Base-by-base conservation (phyloP, 2,113 vertebrate genomes). In the Psettodes erumei region DNA sequence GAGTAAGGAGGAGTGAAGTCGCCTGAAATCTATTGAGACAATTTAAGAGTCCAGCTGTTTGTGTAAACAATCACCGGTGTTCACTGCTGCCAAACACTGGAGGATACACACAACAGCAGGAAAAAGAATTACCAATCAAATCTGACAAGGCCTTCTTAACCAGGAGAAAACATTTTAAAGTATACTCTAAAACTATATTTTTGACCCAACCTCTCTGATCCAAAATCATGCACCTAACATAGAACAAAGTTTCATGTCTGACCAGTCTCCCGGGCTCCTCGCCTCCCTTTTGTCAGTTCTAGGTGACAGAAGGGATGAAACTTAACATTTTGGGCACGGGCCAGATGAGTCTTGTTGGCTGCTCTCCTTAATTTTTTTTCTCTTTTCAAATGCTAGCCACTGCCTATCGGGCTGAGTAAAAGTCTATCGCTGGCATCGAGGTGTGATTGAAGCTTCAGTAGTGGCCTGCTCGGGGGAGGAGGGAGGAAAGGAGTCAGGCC, bases 31-130 rank as follows among this genome's bases (percentile, higher is more conserved):
- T 67, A 35, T 37, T 47, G 32, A 50, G 55, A 47, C 63, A 4
- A 76, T 48, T 76, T 47, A 62, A 61, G 47, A 47, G 53, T 73
- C 43, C 38, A 64, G 69, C 58, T 73, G 55, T 16, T 45, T 75
- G 33, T 67, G 59, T 51, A 54, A 62, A 86, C 42, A 48, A 80
- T 68, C 75, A 59, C 62, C 66, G 73, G 79, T 75, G 64, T 88
- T 56, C 61, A 40, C 77, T 81, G 81, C 80, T 77, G 79, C 78
- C 82, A 86, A 85, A 83, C 51, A 68, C 75, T 85, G 79, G 79
- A 81, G 67, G 55, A 62, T 53, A 74, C 55, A 84, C 75, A 83
- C 53, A 66, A 79, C 51, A 79, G 77, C 69, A 68, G 32, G 71
- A 38, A 65, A 77, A 84, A 42, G 0, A 59, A 56, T 30, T 42